These are phyloP conservation scores for Taenioides sp. DNA, from an alignment of 2,797 vertebrate genomes.

Conservation along the genomic window DNA sequence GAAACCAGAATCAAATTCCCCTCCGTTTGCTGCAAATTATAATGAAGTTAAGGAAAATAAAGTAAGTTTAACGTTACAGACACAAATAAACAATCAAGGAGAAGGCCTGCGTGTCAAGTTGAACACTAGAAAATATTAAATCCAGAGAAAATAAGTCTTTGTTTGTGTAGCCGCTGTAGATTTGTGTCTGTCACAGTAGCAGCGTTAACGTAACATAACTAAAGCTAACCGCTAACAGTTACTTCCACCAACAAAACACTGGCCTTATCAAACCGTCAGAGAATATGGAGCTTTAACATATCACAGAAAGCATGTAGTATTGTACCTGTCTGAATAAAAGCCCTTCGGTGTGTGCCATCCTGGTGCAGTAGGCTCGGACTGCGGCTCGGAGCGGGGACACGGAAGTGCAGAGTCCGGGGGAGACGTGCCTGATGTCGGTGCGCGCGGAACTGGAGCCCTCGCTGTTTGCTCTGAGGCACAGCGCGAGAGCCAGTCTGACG, in stretches of 20 bases:
- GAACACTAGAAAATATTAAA: no score
- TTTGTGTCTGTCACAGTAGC: no score
- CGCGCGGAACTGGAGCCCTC: conserved; percentile 26
- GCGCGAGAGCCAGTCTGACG: conserved; percentile 29
- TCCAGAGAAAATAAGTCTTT: no score
- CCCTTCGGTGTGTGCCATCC: conserved; percentile 42
- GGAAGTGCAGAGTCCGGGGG: neutral
- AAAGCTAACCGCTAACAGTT: no score
- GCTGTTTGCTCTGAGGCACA: conserved; percentile 19
- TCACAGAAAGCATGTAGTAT: no score
- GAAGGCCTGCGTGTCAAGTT: neutral
- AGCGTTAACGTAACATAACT: no score
- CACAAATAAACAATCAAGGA: neutral
- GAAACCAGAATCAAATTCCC: no score
- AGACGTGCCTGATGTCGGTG: conserved; percentile 25
- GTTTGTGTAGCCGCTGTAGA: no score
- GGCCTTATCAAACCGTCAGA: neutral
- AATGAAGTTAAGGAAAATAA: no score
- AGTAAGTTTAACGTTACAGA: no score
- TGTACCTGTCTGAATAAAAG: conserved; percentile 75
- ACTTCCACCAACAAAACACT: neutral
- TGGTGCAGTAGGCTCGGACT: conserved; percentile 45
- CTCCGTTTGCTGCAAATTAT: no score
- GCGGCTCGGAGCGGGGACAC: conserved; percentile 5
- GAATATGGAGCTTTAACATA: neutral